Evolutionary conservation across 2,113 vertebrate genomes (phyloP).

Genomic region (Halichoerus grypus): DNA sequence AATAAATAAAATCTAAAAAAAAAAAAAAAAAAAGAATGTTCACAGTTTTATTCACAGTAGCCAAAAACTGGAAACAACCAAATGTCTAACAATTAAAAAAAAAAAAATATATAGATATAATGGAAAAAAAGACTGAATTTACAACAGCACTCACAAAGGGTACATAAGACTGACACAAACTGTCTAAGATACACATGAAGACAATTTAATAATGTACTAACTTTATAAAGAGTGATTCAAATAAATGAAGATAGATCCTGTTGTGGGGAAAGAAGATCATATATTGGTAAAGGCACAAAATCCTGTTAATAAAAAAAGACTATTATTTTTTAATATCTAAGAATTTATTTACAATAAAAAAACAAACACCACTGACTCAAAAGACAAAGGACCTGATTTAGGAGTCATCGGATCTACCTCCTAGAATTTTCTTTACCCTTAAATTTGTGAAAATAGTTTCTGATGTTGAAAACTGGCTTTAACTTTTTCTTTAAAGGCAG

Average conservation of each 20-base stretch:
- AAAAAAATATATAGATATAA: neutral
- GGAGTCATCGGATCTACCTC: neutral
- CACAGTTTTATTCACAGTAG: neutral
- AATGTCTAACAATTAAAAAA: neutral
- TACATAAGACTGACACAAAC: neutral
- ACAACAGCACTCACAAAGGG: neutral
- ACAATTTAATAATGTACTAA: neutral
- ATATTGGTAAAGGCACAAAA: neutral
- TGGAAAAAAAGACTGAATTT: neutral
- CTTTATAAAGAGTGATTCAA: neutral
- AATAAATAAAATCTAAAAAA: no score
- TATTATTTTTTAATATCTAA: neutral
- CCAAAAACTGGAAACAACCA: neutral
- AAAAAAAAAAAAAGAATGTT: neutral
- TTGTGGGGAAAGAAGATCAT: neutral
- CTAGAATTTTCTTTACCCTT: neutral
- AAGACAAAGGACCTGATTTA: neutral
- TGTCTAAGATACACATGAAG: neutral
- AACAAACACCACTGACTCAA: neutral
- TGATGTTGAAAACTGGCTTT: constrained; percentile 20
- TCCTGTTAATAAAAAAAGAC: neutral
- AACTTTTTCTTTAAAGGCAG: constrained; percentile 1
- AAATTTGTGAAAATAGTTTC: constrained; percentile 1
- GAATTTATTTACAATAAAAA: neutral
- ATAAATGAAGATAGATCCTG: neutral